Evolutionary conservation across 1,140 invertebrate species (phyloP), one percentile per base, ranked within the genome.

Genomic region (Drosophila albomicans): DNA sequence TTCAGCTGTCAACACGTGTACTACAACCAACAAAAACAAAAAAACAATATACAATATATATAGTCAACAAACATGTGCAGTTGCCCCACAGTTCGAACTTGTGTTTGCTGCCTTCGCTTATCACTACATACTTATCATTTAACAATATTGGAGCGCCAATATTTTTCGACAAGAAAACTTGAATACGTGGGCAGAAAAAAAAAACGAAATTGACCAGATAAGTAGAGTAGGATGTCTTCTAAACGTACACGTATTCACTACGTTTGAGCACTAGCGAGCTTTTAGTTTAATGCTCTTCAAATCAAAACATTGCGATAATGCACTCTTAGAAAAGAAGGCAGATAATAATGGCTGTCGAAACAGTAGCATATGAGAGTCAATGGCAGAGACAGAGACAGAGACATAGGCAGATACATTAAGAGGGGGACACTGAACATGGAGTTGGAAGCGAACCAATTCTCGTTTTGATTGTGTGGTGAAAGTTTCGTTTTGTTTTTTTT

Each of bases 111-210:
- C 35, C 28, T 49, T 70, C 20, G 20, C 80, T 84, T 84, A 85
- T 84, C 81, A 20, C 28, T 43, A 11, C 10, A n/a, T 28, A 13
- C 67, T 85, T 81, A 84, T 84, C 81, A 66, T 43, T 25, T 20
- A 61, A 41, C 28, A 57, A 56, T 20, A 52, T 64, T 52, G 3
- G 38, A 65, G 25, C 62, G 62, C 49, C 62, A 45, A 65, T 65
- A 65, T 54, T 54, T 63, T 52, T 35, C 61, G 69, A 69, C 65
- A 69, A 59, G 67, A 30, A 70, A 86, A 91, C 46, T 68, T 81
- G 77, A n/a, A 75, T 74, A 89, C 82, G 78, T 90, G 76, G 45
- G 46, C 86, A 81, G 63, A 69, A 75, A 48, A 11, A 13, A 16
- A 71, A 75, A 59, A 41, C 49, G 58, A 49, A 80, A 67, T 54